These are phyloP conservation scores for Myzus persicae DNA, from an alignment of 1,140 invertebrate species.

Conservation along the genomic window DNA sequence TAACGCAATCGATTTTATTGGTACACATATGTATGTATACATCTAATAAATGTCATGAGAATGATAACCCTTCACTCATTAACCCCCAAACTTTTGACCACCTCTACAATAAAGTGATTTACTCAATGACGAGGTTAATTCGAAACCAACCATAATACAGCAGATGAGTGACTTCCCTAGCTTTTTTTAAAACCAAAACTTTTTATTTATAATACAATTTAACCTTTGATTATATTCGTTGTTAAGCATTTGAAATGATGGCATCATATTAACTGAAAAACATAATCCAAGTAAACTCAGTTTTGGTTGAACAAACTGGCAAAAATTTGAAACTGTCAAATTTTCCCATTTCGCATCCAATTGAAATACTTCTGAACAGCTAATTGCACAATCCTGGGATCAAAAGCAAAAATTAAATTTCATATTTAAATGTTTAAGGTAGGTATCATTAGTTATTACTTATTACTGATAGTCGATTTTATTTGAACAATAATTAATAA, in stretches of 20 bases:
- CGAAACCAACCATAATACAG: not conserved
- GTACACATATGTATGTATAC: too few species aligned
- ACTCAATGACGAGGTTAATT: too few species aligned
- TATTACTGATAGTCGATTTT: not conserved
- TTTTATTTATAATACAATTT: not conserved
- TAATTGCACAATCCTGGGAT: not conserved
- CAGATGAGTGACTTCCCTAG: too few species aligned
- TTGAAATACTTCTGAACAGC: constrained; percentile 37
- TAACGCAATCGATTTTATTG: too few species aligned
- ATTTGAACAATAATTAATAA: not conserved
- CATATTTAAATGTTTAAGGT: not conserved
- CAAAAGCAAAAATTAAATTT: not conserved
- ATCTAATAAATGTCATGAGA: too few species aligned
- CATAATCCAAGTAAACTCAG: not conserved
- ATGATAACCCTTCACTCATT: too few species aligned
- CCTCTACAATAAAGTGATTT: not conserved
- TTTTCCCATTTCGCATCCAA: not conserved
- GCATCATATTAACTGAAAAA: constrained; percentile 20
- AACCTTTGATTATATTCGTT: not conserved
- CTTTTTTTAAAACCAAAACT: not conserved
- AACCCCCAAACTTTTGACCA: too few species aligned
- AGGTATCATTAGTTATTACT: not conserved
- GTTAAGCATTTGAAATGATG: constrained; percentile 11
- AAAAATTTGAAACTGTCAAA: not conserved
- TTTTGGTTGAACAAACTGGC: not conserved